Conservation (phyloP, 2,113 vertebrate genomes). For the Microtus richardsoni region DNA sequence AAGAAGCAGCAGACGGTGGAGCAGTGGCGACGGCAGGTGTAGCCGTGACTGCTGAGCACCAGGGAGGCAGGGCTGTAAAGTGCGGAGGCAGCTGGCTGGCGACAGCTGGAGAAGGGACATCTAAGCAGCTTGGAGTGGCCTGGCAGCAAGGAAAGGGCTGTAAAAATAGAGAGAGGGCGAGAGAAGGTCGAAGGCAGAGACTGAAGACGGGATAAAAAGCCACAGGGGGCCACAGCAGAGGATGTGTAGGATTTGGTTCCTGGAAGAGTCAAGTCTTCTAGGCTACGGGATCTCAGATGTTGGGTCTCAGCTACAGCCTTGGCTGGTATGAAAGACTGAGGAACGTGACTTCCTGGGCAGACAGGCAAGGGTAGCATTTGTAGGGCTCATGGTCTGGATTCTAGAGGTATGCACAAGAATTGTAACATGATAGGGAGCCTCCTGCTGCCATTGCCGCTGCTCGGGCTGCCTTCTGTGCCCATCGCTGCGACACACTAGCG, state of each 20-base stretch:
- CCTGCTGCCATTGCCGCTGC: not conserved
- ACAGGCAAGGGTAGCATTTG: not conserved
- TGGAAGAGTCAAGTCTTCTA: not conserved
- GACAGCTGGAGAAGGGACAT: not conserved
- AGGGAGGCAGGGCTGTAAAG: not conserved
- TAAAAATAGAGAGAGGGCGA: not conserved
- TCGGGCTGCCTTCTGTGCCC: not conserved
- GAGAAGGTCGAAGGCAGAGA: not conserved
- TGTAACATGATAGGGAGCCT: not conserved
- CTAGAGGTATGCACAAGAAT: not conserved
- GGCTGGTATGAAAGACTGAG: not conserved
- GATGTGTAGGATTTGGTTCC: not conserved
- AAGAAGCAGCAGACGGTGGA: not conserved
- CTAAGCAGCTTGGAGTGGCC: not conserved
- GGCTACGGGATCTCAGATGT: not conserved
- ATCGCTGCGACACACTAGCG: not conserved
- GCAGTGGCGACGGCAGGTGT: too few relatives aligned
- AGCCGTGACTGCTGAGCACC: not conserved
- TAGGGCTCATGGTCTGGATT: not conserved
- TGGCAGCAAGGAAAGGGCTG: not conserved
- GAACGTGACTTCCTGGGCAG: not conserved
- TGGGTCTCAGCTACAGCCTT: not conserved
- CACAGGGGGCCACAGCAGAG: not conserved
- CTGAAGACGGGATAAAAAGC: not conserved
- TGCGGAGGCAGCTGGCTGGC: not conserved